phyloP scores from a whole-genome alignment of 2,888 invertebrate genomes.

The Chaetogeoica ovagalla region DNA sequence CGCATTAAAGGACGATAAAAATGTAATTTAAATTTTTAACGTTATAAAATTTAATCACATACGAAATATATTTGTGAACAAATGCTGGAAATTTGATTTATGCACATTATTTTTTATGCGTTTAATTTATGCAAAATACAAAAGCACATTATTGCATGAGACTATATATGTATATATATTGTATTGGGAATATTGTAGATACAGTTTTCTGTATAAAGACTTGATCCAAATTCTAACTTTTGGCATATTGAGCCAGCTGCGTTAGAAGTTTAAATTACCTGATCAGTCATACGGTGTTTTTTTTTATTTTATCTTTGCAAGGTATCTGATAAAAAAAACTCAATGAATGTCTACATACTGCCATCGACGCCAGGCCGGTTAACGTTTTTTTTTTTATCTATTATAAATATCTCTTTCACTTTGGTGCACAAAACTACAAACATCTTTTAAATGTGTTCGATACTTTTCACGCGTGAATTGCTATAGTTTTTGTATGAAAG shows the following conservation, averaged over 20 bases:
- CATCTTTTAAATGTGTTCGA: conserved; percentile 49
- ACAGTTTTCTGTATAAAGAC: background rate
- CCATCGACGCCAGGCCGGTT: background rate
- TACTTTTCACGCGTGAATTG: conserved; percentile 46
- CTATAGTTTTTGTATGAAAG: conserved; percentile 9
- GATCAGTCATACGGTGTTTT: conserved; percentile 23
- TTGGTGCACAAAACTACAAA: conserved; percentile 41
- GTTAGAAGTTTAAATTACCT: conserved; percentile 28
- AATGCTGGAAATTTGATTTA: too few species aligned
- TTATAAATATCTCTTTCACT: conserved; percentile 42
- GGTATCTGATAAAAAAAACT: conserved; percentile 27
- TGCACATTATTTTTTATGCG: too few species aligned
- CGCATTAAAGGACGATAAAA: too few species aligned
- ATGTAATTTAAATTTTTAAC: too few species aligned
- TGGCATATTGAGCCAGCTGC: conserved; percentile 8
- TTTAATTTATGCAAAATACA: background rate
- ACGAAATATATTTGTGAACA: too few species aligned
- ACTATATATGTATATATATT: too few species aligned
- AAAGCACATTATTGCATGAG: background rate
- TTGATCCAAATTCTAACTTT: background rate
- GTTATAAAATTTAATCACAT: too few species aligned
- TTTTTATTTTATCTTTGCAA: conserved; percentile 5
- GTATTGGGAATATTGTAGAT: background rate
- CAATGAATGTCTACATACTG: background rate
- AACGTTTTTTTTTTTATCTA: conserved; percentile 23